These are phyloP conservation scores for Australoheros scitulus DNA, from an alignment of 2,113 vertebrate genomes.

Conservation along the genomic window DNA sequence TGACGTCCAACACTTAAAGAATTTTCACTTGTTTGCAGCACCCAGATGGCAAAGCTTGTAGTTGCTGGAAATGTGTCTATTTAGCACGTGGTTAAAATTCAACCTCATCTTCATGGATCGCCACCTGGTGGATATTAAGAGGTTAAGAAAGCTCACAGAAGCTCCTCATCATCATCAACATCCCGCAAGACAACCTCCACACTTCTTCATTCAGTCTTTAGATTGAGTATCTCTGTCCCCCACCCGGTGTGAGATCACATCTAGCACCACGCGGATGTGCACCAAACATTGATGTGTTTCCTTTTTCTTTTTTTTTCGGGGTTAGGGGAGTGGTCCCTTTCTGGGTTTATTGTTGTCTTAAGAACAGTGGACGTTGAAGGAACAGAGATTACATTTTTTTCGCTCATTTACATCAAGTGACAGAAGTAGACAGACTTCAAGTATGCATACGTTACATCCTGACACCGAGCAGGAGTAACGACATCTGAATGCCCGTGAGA, in stretches of 20 bases:
- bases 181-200: conserved; percentile 16
- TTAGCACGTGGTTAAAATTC: neutral
- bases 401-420: conserved; percentile 50
- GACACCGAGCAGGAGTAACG: conserved; percentile 26
- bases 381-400: conserved; percentile 38
- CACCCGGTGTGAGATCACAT: conserved; percentile 35
- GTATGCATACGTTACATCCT: conserved; percentile 65
- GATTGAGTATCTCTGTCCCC: conserved; percentile 17
- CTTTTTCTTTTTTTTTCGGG: conserved; percentile 16
- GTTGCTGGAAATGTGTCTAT: neutral
- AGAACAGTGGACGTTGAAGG: conserved; percentile 12
- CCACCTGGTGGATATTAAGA: neutral
- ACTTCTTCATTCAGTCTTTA: conserved; percentile 19
- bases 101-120: neutral
- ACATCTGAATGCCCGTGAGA: conserved; percentile 65
- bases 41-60: neutral
- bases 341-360: neutral
- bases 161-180: neutral
- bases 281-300: neutral
- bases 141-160: conserved; percentile 13
- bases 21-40: neutral
- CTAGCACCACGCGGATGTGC: conserved; percentile 51
- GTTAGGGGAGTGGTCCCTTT: neutral
- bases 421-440: conserved; percentile 64
- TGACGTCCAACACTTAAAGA: neutral